Evolutionary conservation across 2,113 vertebrate genomes (phyloP).

Genomic region (Lipophrys pholis): DNA sequence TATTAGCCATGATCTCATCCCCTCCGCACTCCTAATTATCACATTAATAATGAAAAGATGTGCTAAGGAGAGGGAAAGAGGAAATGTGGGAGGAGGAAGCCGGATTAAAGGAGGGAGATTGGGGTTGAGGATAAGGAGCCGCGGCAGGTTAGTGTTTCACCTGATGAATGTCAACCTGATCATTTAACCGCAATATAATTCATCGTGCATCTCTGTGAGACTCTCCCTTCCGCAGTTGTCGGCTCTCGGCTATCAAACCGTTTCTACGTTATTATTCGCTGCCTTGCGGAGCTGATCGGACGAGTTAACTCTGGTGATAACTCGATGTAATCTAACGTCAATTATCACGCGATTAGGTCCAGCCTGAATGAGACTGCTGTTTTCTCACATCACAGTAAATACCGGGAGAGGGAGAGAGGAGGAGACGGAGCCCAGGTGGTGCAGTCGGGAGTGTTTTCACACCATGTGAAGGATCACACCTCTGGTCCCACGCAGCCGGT

Average conservation of each 20-base stretch:
- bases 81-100: conserved; percentile 56
- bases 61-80: conserved; percentile 52
- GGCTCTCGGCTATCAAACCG: conserved; percentile 27
- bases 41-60: conserved; percentile 82
- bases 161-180: conserved; percentile 28
- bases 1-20: conserved; percentile 79
- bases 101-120: conserved; percentile 33
- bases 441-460: conserved; percentile 39
- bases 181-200: conserved; percentile 27
- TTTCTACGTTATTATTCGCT: conserved; percentile 24
- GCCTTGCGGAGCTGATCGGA: conserved; percentile 32
- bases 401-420: conserved; percentile 11
- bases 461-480: conserved; percentile 36
- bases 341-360: conserved; percentile 40
- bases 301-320: conserved; percentile 42
- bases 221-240: conserved; percentile 9
- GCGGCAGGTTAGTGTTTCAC: conserved; percentile 39
- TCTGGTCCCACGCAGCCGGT: background rate
- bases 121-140: conserved; percentile 21
- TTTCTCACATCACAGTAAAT: background rate
- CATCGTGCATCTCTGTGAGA: background rate
- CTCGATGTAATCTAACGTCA: conserved; percentile 54
- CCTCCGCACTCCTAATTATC: conserved; percentile 77
- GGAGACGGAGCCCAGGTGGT: conserved; percentile 21
- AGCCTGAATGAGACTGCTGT: conserved; percentile 19